Conservation (phyloP, 2,113 vertebrate genomes). For the Callithrix jacchus region DNA sequence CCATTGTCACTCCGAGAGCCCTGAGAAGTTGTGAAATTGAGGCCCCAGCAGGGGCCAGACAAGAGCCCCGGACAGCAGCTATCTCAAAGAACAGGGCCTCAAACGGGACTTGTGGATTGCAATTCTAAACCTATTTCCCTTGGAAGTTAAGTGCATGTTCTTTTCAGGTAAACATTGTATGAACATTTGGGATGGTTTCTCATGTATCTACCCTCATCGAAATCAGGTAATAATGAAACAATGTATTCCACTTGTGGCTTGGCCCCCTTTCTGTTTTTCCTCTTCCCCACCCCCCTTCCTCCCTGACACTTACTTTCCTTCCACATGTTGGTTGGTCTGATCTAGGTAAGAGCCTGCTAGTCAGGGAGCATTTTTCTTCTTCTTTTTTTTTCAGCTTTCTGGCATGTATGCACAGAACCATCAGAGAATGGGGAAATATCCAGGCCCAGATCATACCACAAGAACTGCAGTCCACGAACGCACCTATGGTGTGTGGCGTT, state of each 20-base stretch:
- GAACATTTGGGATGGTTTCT: neutral
- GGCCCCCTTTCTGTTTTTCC: neutral
- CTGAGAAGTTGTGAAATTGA: neutral
- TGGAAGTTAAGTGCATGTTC: neutral
- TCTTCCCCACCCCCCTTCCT: neutral
- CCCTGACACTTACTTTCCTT: neutral
- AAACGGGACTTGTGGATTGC: fast-evolving
- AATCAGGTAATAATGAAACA: neutral
- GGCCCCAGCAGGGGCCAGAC: neutral
- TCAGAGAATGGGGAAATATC: neutral
- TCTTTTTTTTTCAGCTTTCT: neutral
- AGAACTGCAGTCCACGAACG: neutral
- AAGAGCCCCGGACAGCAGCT: fast-evolving
- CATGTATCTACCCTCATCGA: neutral
- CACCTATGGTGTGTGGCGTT: fast-evolving
- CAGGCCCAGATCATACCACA: fast-evolving
- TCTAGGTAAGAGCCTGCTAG: neutral
- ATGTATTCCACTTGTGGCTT: neutral
- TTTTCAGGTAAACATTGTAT: neutral
- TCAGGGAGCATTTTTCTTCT: neutral
- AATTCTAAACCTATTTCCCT: neutral
- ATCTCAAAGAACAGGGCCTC: neutral
- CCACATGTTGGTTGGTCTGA: neutral
- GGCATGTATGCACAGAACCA: neutral
- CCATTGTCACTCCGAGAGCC: fast-evolving